Percentiles rank a stretch among this genome's conserved stretches.
These are phyloP conservation scores for Neodon shergylaensis DNA, from an alignment of 2,113 vertebrate species.

Conservation along the genomic window DNA sequence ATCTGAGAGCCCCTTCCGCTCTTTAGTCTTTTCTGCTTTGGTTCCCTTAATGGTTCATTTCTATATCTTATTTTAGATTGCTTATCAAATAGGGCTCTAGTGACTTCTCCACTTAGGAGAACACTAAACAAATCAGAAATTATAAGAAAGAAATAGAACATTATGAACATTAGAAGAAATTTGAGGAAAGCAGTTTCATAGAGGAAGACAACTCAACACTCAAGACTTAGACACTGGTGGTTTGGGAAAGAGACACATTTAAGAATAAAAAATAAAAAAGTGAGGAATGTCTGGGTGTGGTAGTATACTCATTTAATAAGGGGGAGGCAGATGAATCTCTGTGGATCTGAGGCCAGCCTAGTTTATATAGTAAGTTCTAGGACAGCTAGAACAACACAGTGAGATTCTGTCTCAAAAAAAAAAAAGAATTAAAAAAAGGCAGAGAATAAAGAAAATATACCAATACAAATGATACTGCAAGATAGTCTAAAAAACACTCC, in stretches of 20 bases:
- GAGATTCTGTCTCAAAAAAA: background rate
- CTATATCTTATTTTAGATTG: background rate
- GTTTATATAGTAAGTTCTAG: background rate
- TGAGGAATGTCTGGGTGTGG: background rate
- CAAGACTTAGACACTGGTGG: background rate
- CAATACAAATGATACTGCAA: background rate
- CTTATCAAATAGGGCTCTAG: background rate
- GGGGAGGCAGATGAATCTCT: background rate
- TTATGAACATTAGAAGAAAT: background rate
- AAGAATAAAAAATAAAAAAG: conserved; percentile 8
- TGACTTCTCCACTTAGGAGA: background rate
- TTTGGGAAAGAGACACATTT: background rate
- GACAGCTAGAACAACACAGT: background rate
- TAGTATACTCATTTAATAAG: background rate
- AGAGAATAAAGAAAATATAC: background rate
- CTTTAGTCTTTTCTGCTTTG: background rate
- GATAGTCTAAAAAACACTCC: background rate
- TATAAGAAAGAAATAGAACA: background rate
- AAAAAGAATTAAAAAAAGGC: background rate
- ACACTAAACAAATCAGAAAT: background rate
- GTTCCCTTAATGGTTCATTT: background rate
- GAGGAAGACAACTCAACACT: background rate
- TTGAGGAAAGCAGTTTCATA: background rate
- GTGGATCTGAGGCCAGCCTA: background rate
- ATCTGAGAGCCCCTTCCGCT: background rate